phyloP scores from a whole-genome alignment of 2,797 vertebrate species.

The Todus mexicanus region DNA sequence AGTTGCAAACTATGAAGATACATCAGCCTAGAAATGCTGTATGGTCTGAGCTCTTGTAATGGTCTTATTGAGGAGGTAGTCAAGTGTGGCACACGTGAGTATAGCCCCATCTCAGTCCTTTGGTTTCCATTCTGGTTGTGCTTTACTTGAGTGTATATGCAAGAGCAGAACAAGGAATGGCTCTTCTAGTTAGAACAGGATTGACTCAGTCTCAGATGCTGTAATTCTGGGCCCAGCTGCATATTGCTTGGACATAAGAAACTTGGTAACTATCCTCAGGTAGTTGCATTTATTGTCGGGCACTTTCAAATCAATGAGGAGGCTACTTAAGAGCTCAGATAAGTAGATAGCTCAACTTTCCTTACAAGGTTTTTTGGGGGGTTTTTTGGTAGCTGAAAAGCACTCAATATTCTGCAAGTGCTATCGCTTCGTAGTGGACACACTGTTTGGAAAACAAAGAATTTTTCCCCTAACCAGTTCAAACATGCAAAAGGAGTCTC shows the following conservation, averaged over 20 bases:
- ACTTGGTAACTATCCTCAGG: neutral
- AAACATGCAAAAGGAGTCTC: neutral
- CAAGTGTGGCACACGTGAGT: neutral
- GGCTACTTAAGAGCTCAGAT: neutral
- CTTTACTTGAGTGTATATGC: accelerated
- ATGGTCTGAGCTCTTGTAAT: neutral
- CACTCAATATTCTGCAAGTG: neutral
- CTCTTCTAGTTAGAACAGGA: neutral
- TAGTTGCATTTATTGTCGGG: neutral
- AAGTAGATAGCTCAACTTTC: neutral
- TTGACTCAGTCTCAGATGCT: neutral
- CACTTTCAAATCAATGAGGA: neutral
- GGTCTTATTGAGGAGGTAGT: neutral
- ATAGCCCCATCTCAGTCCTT: neutral
- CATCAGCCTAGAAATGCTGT: neutral
- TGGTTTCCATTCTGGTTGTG: neutral
- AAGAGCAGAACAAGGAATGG: neutral
- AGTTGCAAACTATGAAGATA: neutral
- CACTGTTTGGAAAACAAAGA: neutral
- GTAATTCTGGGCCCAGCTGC: neutral
- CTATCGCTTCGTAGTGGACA: neutral
- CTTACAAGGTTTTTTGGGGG: neutral
- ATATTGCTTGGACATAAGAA: neutral
- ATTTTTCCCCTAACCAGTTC: neutral
- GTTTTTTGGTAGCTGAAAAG: neutral